Evolutionary conservation across 2,113 vertebrate species (phyloP).

Genomic region (Lepisosteus oculatus): DNA sequence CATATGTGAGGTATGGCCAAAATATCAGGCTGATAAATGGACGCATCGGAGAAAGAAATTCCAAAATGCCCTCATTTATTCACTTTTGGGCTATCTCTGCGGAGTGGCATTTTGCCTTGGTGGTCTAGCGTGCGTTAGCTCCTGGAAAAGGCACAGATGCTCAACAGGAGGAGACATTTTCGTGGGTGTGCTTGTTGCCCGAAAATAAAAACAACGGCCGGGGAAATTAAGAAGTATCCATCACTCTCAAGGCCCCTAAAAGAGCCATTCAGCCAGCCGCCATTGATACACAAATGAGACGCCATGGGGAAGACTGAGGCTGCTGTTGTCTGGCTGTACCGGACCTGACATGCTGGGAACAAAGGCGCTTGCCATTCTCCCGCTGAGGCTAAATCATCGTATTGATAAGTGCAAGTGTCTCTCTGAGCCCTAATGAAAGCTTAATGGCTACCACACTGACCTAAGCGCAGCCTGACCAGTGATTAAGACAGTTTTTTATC

Average conservation of each 20-base stretch:
- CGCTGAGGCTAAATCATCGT: constrained; percentile 27
- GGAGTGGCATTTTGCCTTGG: neutral
- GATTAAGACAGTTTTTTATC: neutral
- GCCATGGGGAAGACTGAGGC: constrained; percentile 38
- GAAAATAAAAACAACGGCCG: neutral
- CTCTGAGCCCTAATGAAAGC: constrained; percentile 3
- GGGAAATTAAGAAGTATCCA: constrained; percentile 15
- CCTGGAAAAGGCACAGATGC: constrained; percentile 1
- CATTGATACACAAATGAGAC: constrained; percentile 66
- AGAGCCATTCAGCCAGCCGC: constrained; percentile 49
- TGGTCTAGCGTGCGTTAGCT: neutral
- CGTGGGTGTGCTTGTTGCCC: neutral
- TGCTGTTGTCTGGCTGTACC: constrained; percentile 35
- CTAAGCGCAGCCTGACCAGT: neutral
- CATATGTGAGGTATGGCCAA: neutral
- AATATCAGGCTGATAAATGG: neutral
- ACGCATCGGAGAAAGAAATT: neutral
- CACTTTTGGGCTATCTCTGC: neutral
- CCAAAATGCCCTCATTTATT: no score
- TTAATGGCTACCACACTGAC: neutral
- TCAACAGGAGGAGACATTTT: neutral
- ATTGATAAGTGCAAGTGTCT: constrained; percentile 8
- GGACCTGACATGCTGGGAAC: constrained; percentile 16
- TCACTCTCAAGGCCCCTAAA: constrained; percentile 36
- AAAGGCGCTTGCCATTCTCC: constrained; percentile 37